Evolutionary conservation across 2,113 vertebrate genomes (phyloP).

Genomic region (Phoenicopterus ruber): DNA sequence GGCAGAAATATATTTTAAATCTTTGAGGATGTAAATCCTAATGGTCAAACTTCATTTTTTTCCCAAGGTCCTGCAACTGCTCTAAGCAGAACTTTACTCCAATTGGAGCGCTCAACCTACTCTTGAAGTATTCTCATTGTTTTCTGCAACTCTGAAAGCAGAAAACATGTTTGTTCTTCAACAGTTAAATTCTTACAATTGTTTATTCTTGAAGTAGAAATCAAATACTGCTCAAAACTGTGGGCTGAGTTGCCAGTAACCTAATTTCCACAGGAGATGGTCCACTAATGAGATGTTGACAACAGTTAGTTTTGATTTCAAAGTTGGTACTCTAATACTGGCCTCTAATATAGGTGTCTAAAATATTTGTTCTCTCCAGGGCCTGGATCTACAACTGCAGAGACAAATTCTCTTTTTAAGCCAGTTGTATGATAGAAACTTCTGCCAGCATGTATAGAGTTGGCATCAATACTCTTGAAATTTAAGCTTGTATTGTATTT

Average conservation of each 20-base stretch:
- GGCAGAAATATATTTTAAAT: neutral
- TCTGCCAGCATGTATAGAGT: neutral
- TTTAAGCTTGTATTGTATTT: neutral
- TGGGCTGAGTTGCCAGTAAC: neutral
- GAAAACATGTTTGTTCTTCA: neutral
- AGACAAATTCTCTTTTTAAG: neutral
- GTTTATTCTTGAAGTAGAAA: neutral
- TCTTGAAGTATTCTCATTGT: neutral
- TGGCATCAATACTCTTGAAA: neutral
- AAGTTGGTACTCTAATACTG: neutral
- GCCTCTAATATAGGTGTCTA: neutral
- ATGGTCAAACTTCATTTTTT: neutral
- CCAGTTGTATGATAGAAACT: neutral
- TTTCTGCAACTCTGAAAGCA: neutral
- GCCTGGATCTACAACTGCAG: neutral
- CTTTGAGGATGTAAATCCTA: neutral
- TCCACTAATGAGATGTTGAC: neutral
- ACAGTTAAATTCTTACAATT: neutral
- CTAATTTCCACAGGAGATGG: neutral
- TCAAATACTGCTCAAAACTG: neutral
- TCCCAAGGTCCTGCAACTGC: neutral
- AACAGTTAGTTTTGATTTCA: neutral
- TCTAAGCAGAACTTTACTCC: neutral
- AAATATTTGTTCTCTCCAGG: neutral
- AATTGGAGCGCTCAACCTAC: neutral